phyloP scores from a whole-genome alignment of 2,797 vertebrate species.

The Tauraco hartlaubi region DNA sequence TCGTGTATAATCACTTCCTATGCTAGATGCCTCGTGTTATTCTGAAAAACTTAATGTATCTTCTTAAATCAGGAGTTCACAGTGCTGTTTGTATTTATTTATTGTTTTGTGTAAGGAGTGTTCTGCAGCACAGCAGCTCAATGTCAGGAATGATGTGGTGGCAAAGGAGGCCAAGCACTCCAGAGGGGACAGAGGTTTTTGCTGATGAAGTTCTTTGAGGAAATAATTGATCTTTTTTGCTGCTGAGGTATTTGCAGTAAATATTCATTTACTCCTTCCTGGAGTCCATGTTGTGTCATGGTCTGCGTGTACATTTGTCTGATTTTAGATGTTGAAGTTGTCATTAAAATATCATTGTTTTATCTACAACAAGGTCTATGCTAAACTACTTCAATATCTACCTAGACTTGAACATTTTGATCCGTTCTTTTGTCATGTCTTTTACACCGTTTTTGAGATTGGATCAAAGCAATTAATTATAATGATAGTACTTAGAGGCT shows the following conservation, averaged over 20 bases:
- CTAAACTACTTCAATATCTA: not conserved
- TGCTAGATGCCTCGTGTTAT: not conserved
- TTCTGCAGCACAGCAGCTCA: not conserved
- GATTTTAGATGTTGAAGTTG: not conserved
- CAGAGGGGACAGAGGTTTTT: accelerated
- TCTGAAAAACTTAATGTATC: not conserved
- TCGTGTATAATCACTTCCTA: not conserved
- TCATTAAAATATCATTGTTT: not conserved
- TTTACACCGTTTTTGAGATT: not conserved
- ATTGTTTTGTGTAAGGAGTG: not conserved
- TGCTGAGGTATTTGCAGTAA: not conserved
- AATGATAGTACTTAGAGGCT: not conserved
- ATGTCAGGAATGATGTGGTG: accelerated
- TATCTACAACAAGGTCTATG: not conserved
- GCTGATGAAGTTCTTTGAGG: not conserved
- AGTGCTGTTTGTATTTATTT: not conserved
- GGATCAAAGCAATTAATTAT: not conserved
- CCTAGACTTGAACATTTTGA: not conserved
- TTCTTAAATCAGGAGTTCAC: not conserved
- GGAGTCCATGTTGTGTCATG: not conserved
- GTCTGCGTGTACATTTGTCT: accelerated
- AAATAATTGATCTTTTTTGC: not conserved
- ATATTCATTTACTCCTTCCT: not conserved
- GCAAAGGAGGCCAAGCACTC: not conserved
- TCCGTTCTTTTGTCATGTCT: not conserved